These are phyloP conservation scores for Antechinus stuartii DNA, from an alignment of 2,113 vertebrate species.

Conservation along the genomic window DNA sequence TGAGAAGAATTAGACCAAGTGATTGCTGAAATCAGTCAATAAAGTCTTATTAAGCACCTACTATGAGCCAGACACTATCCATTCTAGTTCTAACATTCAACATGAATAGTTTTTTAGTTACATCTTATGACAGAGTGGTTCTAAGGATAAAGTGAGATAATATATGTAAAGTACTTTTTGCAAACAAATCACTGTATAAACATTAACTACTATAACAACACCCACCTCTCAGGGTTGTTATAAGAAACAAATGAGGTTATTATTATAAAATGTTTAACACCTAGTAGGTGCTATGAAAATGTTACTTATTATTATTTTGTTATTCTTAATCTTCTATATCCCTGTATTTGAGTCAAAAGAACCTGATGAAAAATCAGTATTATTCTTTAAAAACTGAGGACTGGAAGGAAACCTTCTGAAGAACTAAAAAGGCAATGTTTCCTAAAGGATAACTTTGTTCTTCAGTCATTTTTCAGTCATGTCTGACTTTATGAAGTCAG, in stretches of 20 bases:
- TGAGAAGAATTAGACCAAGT: not conserved
- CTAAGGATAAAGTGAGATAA: no score
- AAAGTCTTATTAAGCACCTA: not conserved
- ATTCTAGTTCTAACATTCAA: not conserved
- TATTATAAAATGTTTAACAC: not conserved
- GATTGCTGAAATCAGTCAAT: not conserved
- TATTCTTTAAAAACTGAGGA: not conserved
- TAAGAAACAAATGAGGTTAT: not conserved
- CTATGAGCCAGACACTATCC: not conserved
- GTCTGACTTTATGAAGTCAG: not conserved
- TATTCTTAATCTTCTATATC: not conserved
- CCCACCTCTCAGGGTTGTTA: not conserved
- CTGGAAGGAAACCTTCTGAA: not conserved
- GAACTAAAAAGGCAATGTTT: not conserved
- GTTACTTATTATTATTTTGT: not conserved
- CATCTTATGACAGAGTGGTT: not conserved
- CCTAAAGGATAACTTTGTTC: not conserved
- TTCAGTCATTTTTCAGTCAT: not conserved
- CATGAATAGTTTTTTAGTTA: not conserved
- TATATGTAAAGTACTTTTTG: not conserved
- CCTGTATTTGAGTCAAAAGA: not conserved
- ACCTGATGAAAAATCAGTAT: not conserved
- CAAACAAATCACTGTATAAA: not conserved
- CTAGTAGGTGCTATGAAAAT: not conserved
- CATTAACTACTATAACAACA: not conserved